Conservation (phyloP, 2,888 invertebrate species). For the Tipula unca region DNA sequence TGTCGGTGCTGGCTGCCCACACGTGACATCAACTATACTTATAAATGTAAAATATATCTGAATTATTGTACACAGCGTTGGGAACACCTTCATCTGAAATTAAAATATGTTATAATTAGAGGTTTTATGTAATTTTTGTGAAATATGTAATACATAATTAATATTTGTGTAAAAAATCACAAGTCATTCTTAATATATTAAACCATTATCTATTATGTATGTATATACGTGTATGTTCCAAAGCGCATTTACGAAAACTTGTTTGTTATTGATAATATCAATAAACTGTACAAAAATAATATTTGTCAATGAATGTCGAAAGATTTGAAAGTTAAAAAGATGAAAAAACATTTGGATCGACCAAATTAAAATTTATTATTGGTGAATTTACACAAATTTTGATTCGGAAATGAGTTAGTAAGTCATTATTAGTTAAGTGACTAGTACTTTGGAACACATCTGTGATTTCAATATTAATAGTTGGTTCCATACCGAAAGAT, state of each 20-base stretch:
- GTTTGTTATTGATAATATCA: constrained; percentile 3
- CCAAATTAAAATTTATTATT: neutral
- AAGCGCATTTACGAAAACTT: neutral
- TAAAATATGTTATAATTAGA: neutral
- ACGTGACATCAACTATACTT: neutral
- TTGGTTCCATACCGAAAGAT: too few relatives aligned
- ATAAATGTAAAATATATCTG: neutral
- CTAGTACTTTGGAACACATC: too few relatives aligned
- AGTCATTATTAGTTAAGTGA: too few relatives aligned
- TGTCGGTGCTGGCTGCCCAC: neutral
- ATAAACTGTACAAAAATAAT: neutral
- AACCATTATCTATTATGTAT: neutral
- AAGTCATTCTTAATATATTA: neutral
- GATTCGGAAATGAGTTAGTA: neutral
- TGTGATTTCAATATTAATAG: too few relatives aligned
- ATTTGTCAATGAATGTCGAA: neutral
- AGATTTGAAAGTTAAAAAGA: neutral
- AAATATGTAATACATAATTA: neutral
- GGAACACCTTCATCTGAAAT: neutral
- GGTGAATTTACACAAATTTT: neutral
- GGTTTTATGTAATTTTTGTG: neutral
- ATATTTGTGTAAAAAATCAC: neutral
- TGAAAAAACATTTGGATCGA: neutral
- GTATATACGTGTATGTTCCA: neutral
- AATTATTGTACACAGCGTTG: neutral